Base-by-base conservation (phyloP, 2,797 vertebrate genomes). In the Galago senegalensis region DNA sequence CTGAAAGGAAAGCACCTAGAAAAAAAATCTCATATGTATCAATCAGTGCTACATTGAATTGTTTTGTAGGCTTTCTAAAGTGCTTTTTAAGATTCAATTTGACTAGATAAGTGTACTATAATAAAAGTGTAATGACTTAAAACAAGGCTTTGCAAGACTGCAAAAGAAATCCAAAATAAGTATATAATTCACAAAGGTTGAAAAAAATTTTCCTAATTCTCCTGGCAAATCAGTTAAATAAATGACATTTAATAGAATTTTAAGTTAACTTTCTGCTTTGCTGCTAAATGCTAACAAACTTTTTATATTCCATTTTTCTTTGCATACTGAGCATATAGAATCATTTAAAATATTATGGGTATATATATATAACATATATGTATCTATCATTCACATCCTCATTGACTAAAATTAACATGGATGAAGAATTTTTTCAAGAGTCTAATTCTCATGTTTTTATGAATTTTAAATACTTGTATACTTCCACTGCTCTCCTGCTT, bases 61-160 rank as follows among this genome's bases (percentile, higher is more conserved):
- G 67, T 94, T 93, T 89, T 20, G 40, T 25, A 34, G 37, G 4
- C 49, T 95, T 95, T 88, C 91, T 43, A 92, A 95, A 95, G 67
- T 81, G 72, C 77, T 81, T 96, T 97, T 91, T 34, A 92, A 96
- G 75, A 87, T 61, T 69, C 29, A 89, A 90, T 90, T 97, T 97
- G 81, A 96, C 94, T 96, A 94, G 76, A 76, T 97, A 97, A 96
- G 13, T 95, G 72, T 85, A 43, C 63, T 46, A 49, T 93, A 94
- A 96, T 94, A 69, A 96, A 95, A 93, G n/a, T 58, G 2, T 87
- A 95, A 88, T 96, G 77, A 89, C 13, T 96, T 95, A 83, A 97
- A 97, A 95, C 3, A 94, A 86, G 21, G 25, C n/a, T 89, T 89
- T 83, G 8, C 29, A 94, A 95, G 61, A 43, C 29, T 90, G 34